These are phyloP conservation scores for Mythimna vitellina DNA, from an alignment of 2,888 invertebrate species.

Conservation along the genomic window DNA sequence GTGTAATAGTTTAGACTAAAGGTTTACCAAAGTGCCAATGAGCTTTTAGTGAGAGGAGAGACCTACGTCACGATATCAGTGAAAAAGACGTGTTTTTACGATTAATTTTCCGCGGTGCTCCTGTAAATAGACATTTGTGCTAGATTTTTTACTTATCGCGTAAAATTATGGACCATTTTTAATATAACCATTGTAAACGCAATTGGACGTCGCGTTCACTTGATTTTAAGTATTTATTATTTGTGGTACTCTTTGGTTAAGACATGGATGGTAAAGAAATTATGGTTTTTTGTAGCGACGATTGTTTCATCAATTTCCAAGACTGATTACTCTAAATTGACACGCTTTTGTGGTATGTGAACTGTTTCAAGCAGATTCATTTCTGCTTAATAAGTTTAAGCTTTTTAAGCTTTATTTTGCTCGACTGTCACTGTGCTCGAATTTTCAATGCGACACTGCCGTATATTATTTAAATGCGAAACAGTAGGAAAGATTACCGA, in stretches of 20 bases:
- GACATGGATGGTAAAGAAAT: constrained; percentile 64
- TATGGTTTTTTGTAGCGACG: constrained; percentile 69
- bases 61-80: constrained; percentile 67
- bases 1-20: constrained; percentile 91
- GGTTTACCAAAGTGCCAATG: constrained; percentile 87
- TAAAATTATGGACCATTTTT: constrained; percentile 88
- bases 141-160: constrained; percentile 89
- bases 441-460: constrained; percentile 2
- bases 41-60: constrained; percentile 82
- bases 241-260: constrained; percentile 73
- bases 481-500: constrained; percentile 3
- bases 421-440: constrained; percentile 24
- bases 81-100: constrained; percentile 66
- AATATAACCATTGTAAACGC: constrained; percentile 65
- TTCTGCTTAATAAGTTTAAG: constrained; percentile 31
- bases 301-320: constrained; percentile 84
- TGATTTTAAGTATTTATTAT: constrained; percentile 88
- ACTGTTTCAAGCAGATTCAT: constrained; percentile 47
- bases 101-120: constrained; percentile 87
- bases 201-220: constrained; percentile 61
- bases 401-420: constrained; percentile 31
- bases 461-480: constrained; percentile 19
- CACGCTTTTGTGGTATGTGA: constrained; percentile 61
- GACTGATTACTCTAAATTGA: constrained; percentile 90
- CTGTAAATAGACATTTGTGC: constrained; percentile 88